Evolutionary conservation across 2,797 vertebrate genomes (phyloP).

Genomic region (Antennarius maculatus): DNA sequence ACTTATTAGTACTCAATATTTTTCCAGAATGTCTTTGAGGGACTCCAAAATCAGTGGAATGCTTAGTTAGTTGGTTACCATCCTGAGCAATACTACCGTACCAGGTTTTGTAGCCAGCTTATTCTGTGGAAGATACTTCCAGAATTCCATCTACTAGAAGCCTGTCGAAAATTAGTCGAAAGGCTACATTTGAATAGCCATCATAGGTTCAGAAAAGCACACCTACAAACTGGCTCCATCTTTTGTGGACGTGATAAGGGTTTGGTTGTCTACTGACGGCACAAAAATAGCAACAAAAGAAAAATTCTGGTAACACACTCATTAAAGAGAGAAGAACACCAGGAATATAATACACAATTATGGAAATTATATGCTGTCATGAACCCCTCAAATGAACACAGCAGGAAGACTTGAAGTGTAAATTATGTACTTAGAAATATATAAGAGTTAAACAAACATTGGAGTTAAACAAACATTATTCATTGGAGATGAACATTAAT

Average conservation of each 20-base stretch:
- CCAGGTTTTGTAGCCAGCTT: not conserved
- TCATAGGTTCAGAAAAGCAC: not conserved
- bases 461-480: not conserved
- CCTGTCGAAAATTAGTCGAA: not conserved
- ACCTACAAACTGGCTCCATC: not conserved
- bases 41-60: not conserved
- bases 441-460: not conserved
- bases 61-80: not conserved
- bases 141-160: not conserved
- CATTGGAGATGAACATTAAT: too few relatives aligned
- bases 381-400: not conserved
- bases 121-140: not conserved
- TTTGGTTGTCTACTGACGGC: slow-evolving; percentile 6
- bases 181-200: not conserved
- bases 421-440: not conserved
- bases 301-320: slow-evolving; percentile 7
- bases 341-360: not conserved
- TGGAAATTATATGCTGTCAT: slow-evolving; percentile 7
- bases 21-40: not conserved
- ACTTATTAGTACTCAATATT: not conserved
- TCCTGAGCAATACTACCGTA: not conserved
- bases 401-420: not conserved
- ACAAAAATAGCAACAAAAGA: slow-evolving; percentile 8
- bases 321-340: slow-evolving; percentile 6
- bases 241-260: slow-evolving; percentile 8